Conservation (phyloP, 2,113 vertebrate species). For the Melanocharis versteri region DNA sequence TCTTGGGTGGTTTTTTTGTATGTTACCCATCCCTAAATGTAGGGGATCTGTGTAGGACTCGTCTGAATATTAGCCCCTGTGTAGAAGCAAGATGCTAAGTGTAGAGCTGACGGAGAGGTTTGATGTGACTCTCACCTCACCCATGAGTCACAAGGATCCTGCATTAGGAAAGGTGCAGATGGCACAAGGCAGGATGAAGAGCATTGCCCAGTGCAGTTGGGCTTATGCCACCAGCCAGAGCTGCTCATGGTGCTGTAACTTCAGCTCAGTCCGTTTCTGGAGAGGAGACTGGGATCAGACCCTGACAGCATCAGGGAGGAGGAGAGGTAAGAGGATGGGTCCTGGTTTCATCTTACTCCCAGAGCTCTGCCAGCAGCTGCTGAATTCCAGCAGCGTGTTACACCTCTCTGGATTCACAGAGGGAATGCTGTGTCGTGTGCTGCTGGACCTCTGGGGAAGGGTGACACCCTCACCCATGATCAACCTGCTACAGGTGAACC, state of each 20-base stretch:
- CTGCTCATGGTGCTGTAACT: not conserved
- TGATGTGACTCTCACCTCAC: not conserved
- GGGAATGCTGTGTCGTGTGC: not conserved
- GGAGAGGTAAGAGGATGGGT: not conserved
- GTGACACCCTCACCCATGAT: accelerated
- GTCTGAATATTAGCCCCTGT: not conserved
- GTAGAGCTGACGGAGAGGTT: not conserved
- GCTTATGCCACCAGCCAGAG: not conserved
- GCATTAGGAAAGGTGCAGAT: not conserved
- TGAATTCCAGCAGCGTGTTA: accelerated
- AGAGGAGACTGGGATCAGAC: not conserved
- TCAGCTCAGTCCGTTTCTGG: not conserved
- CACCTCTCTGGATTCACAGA: not conserved
- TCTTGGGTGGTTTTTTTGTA: not conserved
- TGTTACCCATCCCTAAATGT: not conserved
- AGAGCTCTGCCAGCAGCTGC: not conserved
- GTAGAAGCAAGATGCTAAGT: not conserved
- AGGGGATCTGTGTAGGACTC: not conserved
- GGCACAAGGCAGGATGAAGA: not conserved
- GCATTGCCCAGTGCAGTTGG: not conserved
- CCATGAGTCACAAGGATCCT: not conserved
- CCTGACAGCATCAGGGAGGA: not conserved
- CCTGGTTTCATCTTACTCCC: not conserved
- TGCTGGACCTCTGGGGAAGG: not conserved
- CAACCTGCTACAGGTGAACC: accelerated